Base-by-base conservation (phyloP, 1,140 invertebrate species). In the Protaetia brevitarsis region DNA sequence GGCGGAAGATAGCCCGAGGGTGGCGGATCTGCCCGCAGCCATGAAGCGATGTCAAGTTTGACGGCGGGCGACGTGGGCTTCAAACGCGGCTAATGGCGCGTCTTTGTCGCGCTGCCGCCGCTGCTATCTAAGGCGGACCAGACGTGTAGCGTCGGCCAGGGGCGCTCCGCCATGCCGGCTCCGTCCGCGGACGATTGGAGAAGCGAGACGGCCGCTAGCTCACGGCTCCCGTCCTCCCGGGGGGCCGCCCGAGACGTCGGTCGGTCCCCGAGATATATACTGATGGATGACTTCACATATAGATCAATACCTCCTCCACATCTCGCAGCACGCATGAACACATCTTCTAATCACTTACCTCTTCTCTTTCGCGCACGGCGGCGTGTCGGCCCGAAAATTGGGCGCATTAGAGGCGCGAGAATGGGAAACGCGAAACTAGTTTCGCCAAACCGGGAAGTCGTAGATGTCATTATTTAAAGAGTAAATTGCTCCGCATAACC, bases 281-380 rank as follows among this genome's bases (percentile, higher is more conserved):
- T 74, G 73, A 74, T 74, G 73, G 73, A 74, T 74, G 72, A 72
- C 73, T 74, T 72, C 73, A 74, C 72, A 74, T 72, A 72, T 73
- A 73, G 73, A 74, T 74, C 73, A 74, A 74, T 74, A 74, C 71
- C 68, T 62, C 36, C 64, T 66, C 69, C 66, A 67, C 66, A 60
- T 41, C 66, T 65, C 63, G n/a, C 64, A 68, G 66, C 73, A 74
- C 73, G 71, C 71, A 74, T 69, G 71, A 74, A 72, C 72, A 71
- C 60, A 36, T 59, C 41, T 51, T 51, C 41, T 51, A 51, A 51
- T 51, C 41, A 51, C 41, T 51, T 51, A 51, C 41, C 41, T 51
- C 41, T 13, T 16, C 41, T 51, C 41, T 26, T 23, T 51, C 13
- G 5, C 26, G 41, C 19, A 51, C 41, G 41, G 41, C 21, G 5